phyloP scores from a whole-genome alignment of 2,113 vertebrate species.

The Rhizomys pruinosus region DNA sequence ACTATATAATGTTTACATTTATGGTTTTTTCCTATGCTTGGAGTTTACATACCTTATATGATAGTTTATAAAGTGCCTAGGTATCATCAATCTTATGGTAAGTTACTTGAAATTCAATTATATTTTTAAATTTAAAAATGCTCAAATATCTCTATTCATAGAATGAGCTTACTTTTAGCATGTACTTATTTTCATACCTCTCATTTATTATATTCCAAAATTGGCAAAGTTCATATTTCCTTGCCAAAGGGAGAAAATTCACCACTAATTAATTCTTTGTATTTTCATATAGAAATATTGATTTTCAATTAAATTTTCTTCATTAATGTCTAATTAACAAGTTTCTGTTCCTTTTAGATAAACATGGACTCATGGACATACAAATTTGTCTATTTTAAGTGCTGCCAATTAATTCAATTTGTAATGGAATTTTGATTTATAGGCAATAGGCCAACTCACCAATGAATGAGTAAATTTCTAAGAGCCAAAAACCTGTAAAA shows the following conservation, averaged over 20 bases:
- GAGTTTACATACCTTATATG: conserved; percentile 42
- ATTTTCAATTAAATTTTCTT: conserved; percentile 73
- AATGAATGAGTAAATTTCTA: conserved; percentile 10
- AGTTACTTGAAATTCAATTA: conserved; percentile 68
- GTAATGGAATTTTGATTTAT: conserved; percentile 35
- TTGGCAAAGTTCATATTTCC: conserved; percentile 60
- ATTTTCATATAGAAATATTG: conserved; percentile 61
- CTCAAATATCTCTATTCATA: conserved; percentile 40
- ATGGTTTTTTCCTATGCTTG: conserved; percentile 16
- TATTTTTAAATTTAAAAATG: conserved; percentile 30
- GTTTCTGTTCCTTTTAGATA: conserved; percentile 65
- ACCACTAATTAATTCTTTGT: conserved; percentile 70
- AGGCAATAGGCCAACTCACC: conserved; percentile 46
- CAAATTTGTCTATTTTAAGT: conserved; percentile 26
- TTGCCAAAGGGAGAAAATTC: conserved; percentile 60
- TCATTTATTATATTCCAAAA: conserved; percentile 45
- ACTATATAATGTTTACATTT: conserved; percentile 38
- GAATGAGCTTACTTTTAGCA: conserved; percentile 42
- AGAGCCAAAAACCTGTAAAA: conserved; percentile 50
- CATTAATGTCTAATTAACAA: conserved; percentile 75
- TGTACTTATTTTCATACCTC: not conserved
- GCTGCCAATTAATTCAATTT: conserved; percentile 67
- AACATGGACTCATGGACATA: conserved; percentile 56
- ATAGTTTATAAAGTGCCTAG: conserved; percentile 65
- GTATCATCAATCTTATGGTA: conserved; percentile 82